A percentile compares a stretch with the other conserved stretches of the same genome.
Evolutionary conservation across 2,888 invertebrate species (phyloP).

Genomic region (Cheilosia grossa): DNA sequence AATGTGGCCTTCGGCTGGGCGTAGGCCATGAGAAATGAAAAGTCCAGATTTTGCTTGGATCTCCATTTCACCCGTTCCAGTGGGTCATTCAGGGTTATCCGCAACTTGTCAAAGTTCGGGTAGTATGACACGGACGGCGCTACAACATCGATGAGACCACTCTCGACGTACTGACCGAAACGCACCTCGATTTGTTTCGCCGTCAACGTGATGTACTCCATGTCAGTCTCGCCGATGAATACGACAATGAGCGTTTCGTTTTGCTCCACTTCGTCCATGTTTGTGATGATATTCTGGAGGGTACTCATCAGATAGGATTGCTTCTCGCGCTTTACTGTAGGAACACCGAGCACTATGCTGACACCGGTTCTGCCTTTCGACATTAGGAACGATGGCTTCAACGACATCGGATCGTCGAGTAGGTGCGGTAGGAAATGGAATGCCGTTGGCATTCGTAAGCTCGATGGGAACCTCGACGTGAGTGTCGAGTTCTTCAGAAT

Average conservation of each 20-base stretch:
- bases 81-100: slow-evolving; percentile 93
- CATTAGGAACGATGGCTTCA: slow-evolving; percentile 91
- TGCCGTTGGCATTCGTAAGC: slow-evolving; percentile 89
- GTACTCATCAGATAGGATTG: slow-evolving; percentile 94
- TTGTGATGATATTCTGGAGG: slow-evolving; percentile 91
- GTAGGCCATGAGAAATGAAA: slow-evolving; percentile 97
- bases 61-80: slow-evolving; percentile 94
- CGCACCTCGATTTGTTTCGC: slow-evolving; percentile 90
- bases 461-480: slow-evolving; percentile 83
- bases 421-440: slow-evolving; percentile 95
- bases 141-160: slow-evolving; percentile 94
- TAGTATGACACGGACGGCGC: slow-evolving; percentile 94
- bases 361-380: slow-evolving; percentile 90
- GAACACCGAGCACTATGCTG: slow-evolving; percentile 92
- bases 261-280: slow-evolving; percentile 89
- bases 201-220: slow-evolving; percentile 89
- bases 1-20: slow-evolving; percentile 93
- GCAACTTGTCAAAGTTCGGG: slow-evolving; percentile 91
- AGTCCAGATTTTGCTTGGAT: slow-evolving; percentile 97
- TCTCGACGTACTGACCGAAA: slow-evolving; percentile 89
- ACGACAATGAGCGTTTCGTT: slow-evolving; percentile 93
- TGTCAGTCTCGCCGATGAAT: slow-evolving; percentile 93
- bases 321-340: slow-evolving; percentile 94
- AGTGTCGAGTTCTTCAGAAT: slow-evolving; percentile 84
- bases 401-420: slow-evolving; percentile 89